phyloP scores from a whole-genome alignment of 2,797 vertebrate genomes.

The Pagetopsis macropterus region DNA sequence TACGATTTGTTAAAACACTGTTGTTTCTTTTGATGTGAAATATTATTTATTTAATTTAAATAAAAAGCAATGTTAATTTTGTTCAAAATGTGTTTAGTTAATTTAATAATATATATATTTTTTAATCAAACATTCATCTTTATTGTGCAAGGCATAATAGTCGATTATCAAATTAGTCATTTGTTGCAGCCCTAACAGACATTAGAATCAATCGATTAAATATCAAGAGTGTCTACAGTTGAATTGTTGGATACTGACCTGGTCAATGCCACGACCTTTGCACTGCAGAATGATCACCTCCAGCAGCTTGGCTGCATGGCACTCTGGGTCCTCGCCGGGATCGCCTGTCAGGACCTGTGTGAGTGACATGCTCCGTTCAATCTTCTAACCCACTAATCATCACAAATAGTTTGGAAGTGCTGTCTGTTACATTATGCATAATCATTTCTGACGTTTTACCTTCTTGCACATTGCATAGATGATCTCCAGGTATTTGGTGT shows the following conservation, averaged over 20 bases:
- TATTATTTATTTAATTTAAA: too few species aligned
- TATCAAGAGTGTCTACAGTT: neutral
- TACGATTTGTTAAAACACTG: too few species aligned
- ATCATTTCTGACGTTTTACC: conserved; percentile 75
- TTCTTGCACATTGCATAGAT: conserved; percentile 99
- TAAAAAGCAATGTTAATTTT: too few species aligned
- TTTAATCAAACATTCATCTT: too few species aligned
- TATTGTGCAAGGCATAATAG: too few species aligned
- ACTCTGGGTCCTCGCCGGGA: conserved; percentile 98
- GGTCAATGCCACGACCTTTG: conserved; percentile 98
- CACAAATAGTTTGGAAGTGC: neutral
- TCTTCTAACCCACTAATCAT: neutral
- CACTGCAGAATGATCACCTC: conserved; percentile 98
- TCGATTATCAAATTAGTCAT: too few species aligned
- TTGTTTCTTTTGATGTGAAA: too few species aligned
- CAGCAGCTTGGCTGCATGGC: conserved; percentile 96
- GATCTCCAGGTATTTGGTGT: conserved; percentile 99
- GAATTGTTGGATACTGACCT: conserved; percentile 82
- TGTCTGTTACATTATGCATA: neutral
- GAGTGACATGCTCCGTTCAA: conserved; percentile 4
- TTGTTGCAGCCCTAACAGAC: too few species aligned
- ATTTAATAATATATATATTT: too few species aligned
- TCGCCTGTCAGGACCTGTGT: conserved; percentile 94
- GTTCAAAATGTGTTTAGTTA: too few species aligned
- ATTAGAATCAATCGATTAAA: neutral